These are phyloP conservation scores for Oreortyx pictus DNA, from an alignment of 2,797 vertebrate genomes.

Conservation along the genomic window DNA sequence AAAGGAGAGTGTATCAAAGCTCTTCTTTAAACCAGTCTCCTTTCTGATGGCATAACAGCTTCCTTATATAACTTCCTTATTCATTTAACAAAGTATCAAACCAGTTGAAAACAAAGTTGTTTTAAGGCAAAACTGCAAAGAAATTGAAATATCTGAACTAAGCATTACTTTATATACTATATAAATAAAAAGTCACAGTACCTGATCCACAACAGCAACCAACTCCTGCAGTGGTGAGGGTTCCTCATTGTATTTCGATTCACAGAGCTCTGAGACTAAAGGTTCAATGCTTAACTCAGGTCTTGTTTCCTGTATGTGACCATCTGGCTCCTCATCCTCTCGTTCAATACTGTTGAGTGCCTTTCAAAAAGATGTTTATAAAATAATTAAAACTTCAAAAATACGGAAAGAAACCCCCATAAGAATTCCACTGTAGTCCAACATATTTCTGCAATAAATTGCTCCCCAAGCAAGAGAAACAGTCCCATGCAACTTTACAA, in stretches of 20 bases:
- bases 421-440: background rate
- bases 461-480: background rate
- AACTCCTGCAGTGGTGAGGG: slow-evolving; percentile 87
- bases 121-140: background rate
- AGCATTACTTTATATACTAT: background rate
- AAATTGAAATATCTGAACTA: background rate
- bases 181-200: slow-evolving; percentile 21
- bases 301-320: slow-evolving; percentile 24
- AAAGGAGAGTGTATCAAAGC: background rate
- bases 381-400: slow-evolving; percentile 20
- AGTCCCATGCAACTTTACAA: background rate
- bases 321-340: slow-evolving; percentile 72
- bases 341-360: slow-evolving; percentile 90
- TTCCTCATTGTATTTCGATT: slow-evolving; percentile 75
- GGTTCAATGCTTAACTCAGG: slow-evolving; percentile 42
- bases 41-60: background rate
- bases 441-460: background rate
- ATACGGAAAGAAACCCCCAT: background rate
- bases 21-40: background rate
- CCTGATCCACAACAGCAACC: slow-evolving; percentile 91
- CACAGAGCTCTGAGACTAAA: slow-evolving; percentile 63
- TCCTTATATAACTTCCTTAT: background rate
- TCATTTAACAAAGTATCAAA: background rate
- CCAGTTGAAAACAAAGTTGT: background rate
- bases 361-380: slow-evolving; percentile 64